Evolutionary conservation across 2,797 vertebrate genomes (phyloP), one percentile per base, ranked within the genome.

Genomic region (Protonibea diacanthus): DNA sequence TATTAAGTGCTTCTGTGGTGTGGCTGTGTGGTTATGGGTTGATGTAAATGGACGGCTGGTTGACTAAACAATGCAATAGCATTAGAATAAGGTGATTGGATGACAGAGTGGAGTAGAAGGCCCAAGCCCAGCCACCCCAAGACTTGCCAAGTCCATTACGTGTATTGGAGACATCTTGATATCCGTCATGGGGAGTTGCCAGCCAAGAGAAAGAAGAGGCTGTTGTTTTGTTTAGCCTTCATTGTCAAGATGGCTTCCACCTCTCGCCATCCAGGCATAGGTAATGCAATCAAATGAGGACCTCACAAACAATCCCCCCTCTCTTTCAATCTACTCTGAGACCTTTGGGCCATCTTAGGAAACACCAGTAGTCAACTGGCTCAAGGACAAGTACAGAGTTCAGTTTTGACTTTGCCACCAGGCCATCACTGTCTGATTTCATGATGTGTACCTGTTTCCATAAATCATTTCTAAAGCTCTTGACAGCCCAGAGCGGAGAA

Each of bases 1-100:
- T 93, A 93, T 95, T 94, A 95, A 95, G 95, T 95, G 94, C 93
- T 73, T 76, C 77, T 84, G 79, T 80, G 75, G 87, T 85, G 90
- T 64, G 78, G 90, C 87, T 57, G 72, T 74, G 87, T 89, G 93
- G 89, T 91, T 92, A 88, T 47, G 88, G 92, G 91, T 89, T 93
- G 93, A 95, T 95, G 95, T 94, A 95, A 95, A 95, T 95, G 93
- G 86, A 89, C 80, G 76, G 81, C 93, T 73, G 90, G 89, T 95
- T 93, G 92, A 94, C 94, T 95, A 94, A 95, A 95, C 92, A 93
- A 92, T 90, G 91, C 91, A 90, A 90, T 85, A 91, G 93, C 93
- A 94, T 94, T 93, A 93, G 93, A 95, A 94, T 95, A 94, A 95
- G 94, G 92, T 92, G 94, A 96, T 94, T 94, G 92, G 86, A 95